Evolutionary conservation across 2,797 vertebrate genomes (phyloP), one percentile per base, ranked within the genome.

Genomic region (Clarias platycephalus): DNA sequence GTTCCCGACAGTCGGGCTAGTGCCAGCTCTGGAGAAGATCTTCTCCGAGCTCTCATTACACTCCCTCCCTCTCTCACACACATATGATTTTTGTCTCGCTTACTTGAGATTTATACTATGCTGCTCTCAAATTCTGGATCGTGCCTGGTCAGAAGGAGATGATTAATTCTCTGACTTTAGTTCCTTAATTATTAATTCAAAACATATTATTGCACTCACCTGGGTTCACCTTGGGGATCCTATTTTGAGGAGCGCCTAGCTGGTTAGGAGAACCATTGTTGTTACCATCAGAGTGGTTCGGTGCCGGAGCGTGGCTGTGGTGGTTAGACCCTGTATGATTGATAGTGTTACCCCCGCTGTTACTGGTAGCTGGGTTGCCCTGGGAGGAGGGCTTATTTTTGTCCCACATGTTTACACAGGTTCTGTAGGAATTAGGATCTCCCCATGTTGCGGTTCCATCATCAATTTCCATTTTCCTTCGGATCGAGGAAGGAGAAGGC

Each of bases 361-460:
- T 88, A 83, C 74, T 94, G 92, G 94, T 89, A 71, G 95, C 88
- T 89, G 95, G 92, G 90, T 95, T 95, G 92, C 94, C 94, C 93
- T 94, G 97, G 88, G 94, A 92, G 82, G 94, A 93, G 79, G 97
- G 95, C 93, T 95, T 97, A 92, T 98, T 98, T 90, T 96, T 96
- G 92, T 99, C 98, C 98, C 98, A 99, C 97, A 98, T 95, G 92
- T 98, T 99, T 94, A 97, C 97, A 92, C 95, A 94, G 93, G 97
- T 97, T 91, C 93, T 96, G 94, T 96, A 96, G 89, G 92, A 88
- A 90, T 86, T 96, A 26, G 98, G 98, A 94, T 99, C 97, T 15
- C 98, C 98, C 98, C 98, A 99, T 90, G 97, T 97, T 89, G 98
- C 97, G 89, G 97, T 99, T 93, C 98, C 98, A 85, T 99, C 98